Base-by-base conservation (phyloP, 2,113 vertebrate species). In the Bufo gargarizans region DNA sequence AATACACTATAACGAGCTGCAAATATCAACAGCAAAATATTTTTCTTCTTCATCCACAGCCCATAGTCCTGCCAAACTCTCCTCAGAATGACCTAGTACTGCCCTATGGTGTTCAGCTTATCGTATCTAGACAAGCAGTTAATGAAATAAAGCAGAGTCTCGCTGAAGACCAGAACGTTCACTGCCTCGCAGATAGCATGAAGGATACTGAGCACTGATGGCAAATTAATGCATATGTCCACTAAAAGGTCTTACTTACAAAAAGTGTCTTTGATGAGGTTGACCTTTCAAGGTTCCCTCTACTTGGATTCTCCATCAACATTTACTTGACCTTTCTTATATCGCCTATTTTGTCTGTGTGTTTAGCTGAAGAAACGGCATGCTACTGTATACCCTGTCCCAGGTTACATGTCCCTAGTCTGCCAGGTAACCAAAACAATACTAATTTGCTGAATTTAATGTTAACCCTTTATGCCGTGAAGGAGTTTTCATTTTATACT, bases 91-190 rank as follows among this genome's bases (percentile, higher is more conserved):
- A 82, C 86, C 65, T 47, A 55, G 74, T 78, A 72, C 49, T 72
- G 56, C 65, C 17, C 53, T 61, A 45, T 78, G 61, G 59, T 80
- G 59, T 58, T 50, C 77, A 53, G 50, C 59, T 79, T 69, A 86
- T 80, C 85, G 33, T 80, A 87, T 87, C 85, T 87, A 53, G 85
- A 87, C 85, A 87, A 87, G 61, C 77, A 79, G 77, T 65, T 80
- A 79, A 71, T 80, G 77, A 87, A 87, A 80, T 78, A 78, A 87
- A 87, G 50, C 85, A 87, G 85, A 58, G 67, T 56, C 77, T n/a
- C 77, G 53, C 11, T 14, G 65, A 77, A 71, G 77, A 80, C 47
- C 77, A 87, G 77, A 56, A 78, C 33, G 12, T 87, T 79, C 63
- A 69, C 77, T 6, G 20, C 49, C 76, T 50, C 65, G 71, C 16